Evolutionary conservation across 2,888 invertebrate genomes (phyloP).

Genomic region (Leptarthrus brevirostris): DNA sequence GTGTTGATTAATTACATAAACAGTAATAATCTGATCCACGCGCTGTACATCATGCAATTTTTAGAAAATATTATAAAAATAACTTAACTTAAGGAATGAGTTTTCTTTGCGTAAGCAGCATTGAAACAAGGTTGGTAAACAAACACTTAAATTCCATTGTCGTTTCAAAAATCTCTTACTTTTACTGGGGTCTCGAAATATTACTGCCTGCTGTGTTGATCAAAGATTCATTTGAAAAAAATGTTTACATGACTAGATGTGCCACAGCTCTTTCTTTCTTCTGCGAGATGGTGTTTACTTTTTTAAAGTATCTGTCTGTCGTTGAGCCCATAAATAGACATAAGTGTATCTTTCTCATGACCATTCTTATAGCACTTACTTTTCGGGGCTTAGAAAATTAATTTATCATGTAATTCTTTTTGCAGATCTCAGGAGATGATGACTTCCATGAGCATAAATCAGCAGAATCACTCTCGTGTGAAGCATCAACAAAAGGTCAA

Average conservation of each 20-base stretch:
- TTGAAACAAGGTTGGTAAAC: neutral
- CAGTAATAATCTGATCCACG: conserved; percentile 1
- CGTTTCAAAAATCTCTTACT: conserved; percentile 1
- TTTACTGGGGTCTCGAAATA: conserved; percentile 8
- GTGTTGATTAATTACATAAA: conserved; percentile 32
- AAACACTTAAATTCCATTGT: conserved; percentile 28
- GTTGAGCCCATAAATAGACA: conserved; percentile 33
- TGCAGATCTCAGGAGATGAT: conserved; percentile 52
- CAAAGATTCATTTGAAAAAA: conserved; percentile 31
- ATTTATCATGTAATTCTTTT: conserved; percentile 12
- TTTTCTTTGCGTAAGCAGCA: neutral
- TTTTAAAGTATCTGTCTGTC: conserved; percentile 32
- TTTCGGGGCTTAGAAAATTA: neutral
- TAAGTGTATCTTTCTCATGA: conserved; percentile 17
- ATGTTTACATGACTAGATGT: conserved; percentile 34
- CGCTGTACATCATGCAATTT: neutral
- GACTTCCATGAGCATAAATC: conserved; percentile 60
- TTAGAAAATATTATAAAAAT: neutral
- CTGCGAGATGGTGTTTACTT: conserved; percentile 20
- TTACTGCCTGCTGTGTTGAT: conserved; percentile 20
- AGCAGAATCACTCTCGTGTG: conserved; percentile 64
- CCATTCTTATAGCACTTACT: conserved; percentile 3
- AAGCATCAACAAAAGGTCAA: conserved; percentile 58
- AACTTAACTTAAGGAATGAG: neutral
- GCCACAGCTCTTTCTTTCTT: conserved; percentile 38